These are phyloP conservation scores for Shargacucullia verbasci DNA, from an alignment of 2,888 invertebrate species.

Conservation along the genomic window DNA sequence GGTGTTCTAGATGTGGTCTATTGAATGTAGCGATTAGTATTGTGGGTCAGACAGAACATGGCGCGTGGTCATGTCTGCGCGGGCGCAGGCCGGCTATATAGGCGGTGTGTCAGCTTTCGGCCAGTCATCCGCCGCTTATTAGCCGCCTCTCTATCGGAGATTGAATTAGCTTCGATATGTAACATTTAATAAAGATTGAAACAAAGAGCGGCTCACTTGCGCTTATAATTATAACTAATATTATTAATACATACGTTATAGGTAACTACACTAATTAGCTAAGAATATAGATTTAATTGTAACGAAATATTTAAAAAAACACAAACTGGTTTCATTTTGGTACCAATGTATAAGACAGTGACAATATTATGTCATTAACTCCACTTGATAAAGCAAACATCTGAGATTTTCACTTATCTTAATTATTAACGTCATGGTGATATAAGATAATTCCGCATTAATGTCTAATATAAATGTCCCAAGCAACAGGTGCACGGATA, in stretches of 20 bases:
- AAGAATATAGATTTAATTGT: too few species aligned
- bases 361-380: too few species aligned
- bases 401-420: conserved; percentile 30
- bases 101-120: conserved; percentile 69
- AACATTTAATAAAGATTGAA: conserved; percentile 78
- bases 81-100: conserved; percentile 26
- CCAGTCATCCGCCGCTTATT: conserved; percentile 85
- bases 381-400: conserved; percentile 3
- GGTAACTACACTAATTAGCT: too few species aligned
- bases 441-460: conserved; percentile 55
- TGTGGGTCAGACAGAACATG: conserved; percentile 68
- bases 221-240: conserved; percentile 21
- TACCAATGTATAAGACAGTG: too few species aligned
- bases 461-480: conserved; percentile 50
- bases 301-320: too few species aligned
- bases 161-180: conserved; percentile 84
- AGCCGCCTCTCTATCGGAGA: conserved; percentile 77
- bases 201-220: conserved; percentile 65
- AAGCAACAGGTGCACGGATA: conserved; percentile 67
- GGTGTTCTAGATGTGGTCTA: conserved; percentile 53
- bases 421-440: conserved; percentile 47
- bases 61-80: conserved; percentile 66
- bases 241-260: conserved; percentile 26
- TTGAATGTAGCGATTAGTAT: conserved; percentile 68
- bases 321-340: too few species aligned